phyloP scores from a whole-genome alignment of 2,888 invertebrate species.

The Mythimna ferrago region DNA sequence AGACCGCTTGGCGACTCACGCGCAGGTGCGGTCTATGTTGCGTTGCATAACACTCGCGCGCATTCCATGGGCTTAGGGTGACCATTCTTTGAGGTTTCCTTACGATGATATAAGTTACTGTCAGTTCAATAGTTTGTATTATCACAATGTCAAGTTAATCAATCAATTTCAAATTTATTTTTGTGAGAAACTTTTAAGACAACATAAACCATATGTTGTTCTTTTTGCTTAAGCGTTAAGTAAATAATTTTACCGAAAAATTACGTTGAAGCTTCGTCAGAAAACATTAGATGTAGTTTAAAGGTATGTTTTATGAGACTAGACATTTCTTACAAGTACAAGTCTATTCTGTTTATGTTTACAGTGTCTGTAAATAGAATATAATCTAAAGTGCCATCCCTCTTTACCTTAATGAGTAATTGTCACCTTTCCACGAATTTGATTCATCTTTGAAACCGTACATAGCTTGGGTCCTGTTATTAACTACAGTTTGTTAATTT shows the following conservation, averaged over 20 bases:
- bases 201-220: neutral
- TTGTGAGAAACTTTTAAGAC: neutral
- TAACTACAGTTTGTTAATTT: neutral
- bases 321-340: too few species aligned
- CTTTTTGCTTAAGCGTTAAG: too few species aligned
- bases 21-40: slow-evolving; percentile 74
- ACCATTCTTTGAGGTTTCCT: slow-evolving; percentile 52
- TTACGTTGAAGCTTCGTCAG: neutral
- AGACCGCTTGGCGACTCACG: slow-evolving; percentile 85
- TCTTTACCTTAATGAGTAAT: slow-evolving; percentile 4
- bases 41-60: slow-evolving; percentile 77
- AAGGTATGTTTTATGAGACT: neutral
- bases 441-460: slow-evolving; percentile 11
- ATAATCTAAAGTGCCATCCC: neutral
- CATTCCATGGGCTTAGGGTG: slow-evolving; percentile 72
- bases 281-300: neutral
- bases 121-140: slow-evolving; percentile 1
- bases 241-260: too few species aligned
- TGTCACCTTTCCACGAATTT: slow-evolving; percentile 11
- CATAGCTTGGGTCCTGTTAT: neutral
- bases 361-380: neutral
- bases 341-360: too few species aligned
- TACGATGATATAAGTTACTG: slow-evolving; percentile 7
- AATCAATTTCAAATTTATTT: neutral
- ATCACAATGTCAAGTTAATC: too few species aligned